Percentiles rank a stretch among this genome's conserved stretches.
phyloP scores from a whole-genome alignment of 2,113 vertebrate species.

The Halcyon senegalensis region DNA sequence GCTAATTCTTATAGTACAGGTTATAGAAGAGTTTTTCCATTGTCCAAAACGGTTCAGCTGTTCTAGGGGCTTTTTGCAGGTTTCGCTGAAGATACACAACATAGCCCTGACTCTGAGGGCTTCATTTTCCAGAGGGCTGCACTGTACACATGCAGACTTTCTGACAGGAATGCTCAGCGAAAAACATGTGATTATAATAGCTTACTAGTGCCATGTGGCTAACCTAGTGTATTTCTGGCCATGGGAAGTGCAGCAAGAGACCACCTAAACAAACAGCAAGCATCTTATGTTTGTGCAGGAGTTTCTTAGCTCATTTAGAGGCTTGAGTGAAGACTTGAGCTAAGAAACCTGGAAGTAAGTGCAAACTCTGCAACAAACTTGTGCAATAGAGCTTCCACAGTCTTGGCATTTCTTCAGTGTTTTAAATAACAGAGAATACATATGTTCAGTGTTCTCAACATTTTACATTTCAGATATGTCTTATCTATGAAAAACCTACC shows the following conservation, averaged over 20 bases:
- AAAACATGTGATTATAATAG: neutral
- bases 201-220: neutral
- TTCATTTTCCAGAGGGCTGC: neutral
- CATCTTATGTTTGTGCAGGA: neutral
- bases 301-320: neutral
- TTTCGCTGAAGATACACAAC: neutral
- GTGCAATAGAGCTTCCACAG: neutral
- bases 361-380: neutral
- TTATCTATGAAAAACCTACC: conserved; percentile 38
- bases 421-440: neutral
- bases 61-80: neutral
- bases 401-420: neutral
- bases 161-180: neutral
- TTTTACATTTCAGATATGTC: neutral
- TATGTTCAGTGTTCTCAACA: neutral
- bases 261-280: neutral
- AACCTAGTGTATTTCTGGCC: neutral
- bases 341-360: neutral
- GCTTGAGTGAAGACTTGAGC: neutral
- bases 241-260: neutral
- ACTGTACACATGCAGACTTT: neutral
- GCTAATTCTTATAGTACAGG: neutral
- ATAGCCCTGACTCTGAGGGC: neutral
- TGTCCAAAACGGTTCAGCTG: neutral
- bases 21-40: neutral